Base-by-base conservation (phyloP, 2,113 vertebrate genomes). In the Rana temporaria region DNA sequence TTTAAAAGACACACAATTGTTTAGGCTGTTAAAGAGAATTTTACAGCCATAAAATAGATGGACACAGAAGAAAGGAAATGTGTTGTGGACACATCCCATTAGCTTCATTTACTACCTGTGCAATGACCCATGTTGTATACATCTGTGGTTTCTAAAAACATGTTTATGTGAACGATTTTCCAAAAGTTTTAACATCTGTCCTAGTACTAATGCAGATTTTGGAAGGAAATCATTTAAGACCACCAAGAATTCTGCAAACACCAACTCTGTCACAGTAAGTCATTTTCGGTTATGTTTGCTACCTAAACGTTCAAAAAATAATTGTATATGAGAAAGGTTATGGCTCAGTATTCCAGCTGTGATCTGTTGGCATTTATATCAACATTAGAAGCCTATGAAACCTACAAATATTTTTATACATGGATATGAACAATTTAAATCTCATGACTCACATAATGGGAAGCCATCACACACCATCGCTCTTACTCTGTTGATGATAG, bases 101-200 rank as follows among this genome's bases (percentile, higher is more conserved):
- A 60, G 56, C 59, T 57, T 66, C 20, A 59, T 70, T 80, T 71
- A 80, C 65, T 69, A 69, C 67, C 69, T 62, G 34, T 79, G 18
- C 55, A 69, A 69, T 79, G 78, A 69, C 64, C 78, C 78, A 60
- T 79, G 56, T 19, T 57, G 16, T 80, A 60, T 70, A 70, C 78
- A 80, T 56, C 78, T 80, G 78, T 80, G 78, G 78, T 70, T 80
- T 59, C 67, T 62, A 62, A 59, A 56, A 80, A 80, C 53, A 80
- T 80, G 78, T 80, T 80, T 80, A 80, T 80, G 55, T 69, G 78
- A 68, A 62, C 12, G 20, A 70, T 70, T 80, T 48, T 70, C 78
- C 16, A 22, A 79, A 68, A 70, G 78, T 59, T 69, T 69, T 70
- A 80, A 69, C 66, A 80, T 80, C 78, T 80, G 78, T 60, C 67